Base-by-base conservation (phyloP, 2,888 invertebrate genomes). In the Cecidostiba fungosa region DNA sequence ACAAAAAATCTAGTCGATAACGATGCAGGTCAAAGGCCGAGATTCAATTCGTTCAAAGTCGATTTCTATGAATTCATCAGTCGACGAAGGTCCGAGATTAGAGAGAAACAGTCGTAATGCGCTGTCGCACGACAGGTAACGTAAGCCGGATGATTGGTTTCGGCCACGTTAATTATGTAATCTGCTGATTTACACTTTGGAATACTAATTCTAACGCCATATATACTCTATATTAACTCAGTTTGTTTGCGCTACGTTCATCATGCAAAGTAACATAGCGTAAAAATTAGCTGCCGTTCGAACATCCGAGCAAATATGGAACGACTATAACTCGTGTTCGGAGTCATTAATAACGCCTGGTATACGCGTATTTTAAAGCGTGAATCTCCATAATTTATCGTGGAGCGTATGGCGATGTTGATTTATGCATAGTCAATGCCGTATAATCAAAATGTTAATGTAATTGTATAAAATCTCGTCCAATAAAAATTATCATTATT, bases 21-120 rank as follows among this genome's bases (percentile, higher is more conserved):
- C 39, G 39, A 10, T 39, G 39, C 12, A 66, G 14, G 23, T 10
- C 62, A 14, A 66, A 29, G 23, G 29, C 14, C 10, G 12, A 26
- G 1, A 66, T 26, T 26, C 29, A 62, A 62, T 62, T 62, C n/a
- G 26, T 62, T 26, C 10, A 6, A 16, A n/a, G 0, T 10, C 26
- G 62, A 62, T 62, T 26, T 26, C 26, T 26, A 62, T 62, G 12
- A 26, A 26, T 66, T 26, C 14, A 29, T 29, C n/a, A 26, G 8
- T 66, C 29, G 26, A 66, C 29, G 62, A 66, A n/a, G 59, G 23
- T 62, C 10, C 59, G 59, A 62, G 59, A 23, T 86, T 86, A 86
- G 59, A 23, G 59, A 23, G 59, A 62, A 26, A 62, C 59, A 62
- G 59, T 62, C 26, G 59, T 62, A 62, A 66, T 66, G 12, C 62